Percentiles rank a stretch among this genome's conserved stretches.
These are phyloP conservation scores for Autographa pulchrina DNA, from an alignment of 2,888 invertebrate genomes.

Conservation along the genomic window DNA sequence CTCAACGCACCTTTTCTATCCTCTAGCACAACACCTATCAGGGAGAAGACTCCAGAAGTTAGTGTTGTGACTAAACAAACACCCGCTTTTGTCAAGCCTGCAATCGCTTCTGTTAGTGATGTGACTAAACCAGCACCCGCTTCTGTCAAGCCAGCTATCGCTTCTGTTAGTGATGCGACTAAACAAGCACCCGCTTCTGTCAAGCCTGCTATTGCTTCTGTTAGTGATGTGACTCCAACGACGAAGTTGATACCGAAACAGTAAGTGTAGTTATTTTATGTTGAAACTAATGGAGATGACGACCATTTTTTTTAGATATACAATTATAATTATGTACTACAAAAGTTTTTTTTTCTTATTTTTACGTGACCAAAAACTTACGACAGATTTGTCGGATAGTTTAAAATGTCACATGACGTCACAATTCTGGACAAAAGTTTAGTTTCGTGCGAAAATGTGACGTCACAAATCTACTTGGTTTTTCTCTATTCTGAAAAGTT, in stretches of 20 bases:
- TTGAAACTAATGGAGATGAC: not conserved
- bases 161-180: not conserved
- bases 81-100: no score
- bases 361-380: no score
- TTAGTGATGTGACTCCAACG: constrained; percentile 45
- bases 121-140: not conserved
- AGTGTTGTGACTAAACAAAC: constrained; percentile 6
- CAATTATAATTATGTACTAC: no score
- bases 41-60: constrained; percentile 3
- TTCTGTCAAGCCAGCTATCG: no score
- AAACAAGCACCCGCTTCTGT: constrained; percentile 29
- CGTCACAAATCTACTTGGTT: no score
- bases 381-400: no score
- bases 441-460: no score
- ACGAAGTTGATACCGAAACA: constrained; percentile 64
- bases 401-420: no score
- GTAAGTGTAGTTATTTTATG: constrained; percentile 62
- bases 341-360: not conserved
- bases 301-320: not conserved
- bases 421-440: no score
- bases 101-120: not conserved
- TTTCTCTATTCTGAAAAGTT: no score
- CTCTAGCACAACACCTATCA: not conserved
- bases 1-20: not conserved
- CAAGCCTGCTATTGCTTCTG: constrained; percentile 35